These are phyloP conservation scores for Phenganax stokvisi DNA, from an alignment of 92 coral and sea anemone genomes.

Conservation along the genomic window DNA sequence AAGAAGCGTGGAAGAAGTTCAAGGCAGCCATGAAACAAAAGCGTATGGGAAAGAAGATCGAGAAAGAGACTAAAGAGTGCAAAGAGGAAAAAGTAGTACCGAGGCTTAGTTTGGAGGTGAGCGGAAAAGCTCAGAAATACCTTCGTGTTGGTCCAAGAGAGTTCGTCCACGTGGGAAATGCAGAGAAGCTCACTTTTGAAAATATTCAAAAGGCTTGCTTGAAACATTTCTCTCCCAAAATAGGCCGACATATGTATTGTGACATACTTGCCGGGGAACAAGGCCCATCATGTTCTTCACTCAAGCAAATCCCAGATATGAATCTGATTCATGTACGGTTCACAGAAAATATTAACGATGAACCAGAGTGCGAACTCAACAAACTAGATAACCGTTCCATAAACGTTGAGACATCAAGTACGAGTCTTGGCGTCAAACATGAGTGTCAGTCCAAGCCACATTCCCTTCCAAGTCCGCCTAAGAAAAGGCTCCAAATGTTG, in stretches of 20 bases:
- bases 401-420: background rate
- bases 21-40: slow-evolving; percentile 20
- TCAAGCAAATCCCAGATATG: slow-evolving; percentile 18
- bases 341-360: background rate
- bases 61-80: background rate
- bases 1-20: too few relatives aligned
- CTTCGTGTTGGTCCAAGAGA: slow-evolving; percentile 6
- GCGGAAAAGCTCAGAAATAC: slow-evolving; percentile 23
- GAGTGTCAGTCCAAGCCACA: background rate
- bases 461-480: background rate
- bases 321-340: slow-evolving; percentile 20
- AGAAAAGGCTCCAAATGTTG: too few relatives aligned
- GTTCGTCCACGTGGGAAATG: slow-evolving; percentile 21
- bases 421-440: background rate
- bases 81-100: slow-evolving; percentile 24
- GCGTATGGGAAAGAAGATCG: background rate
- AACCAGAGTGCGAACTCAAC: background rate
- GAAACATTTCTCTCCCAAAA: slow-evolving; percentile 15
- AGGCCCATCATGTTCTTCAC: slow-evolving; percentile 17
- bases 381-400: background rate
- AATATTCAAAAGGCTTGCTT: slow-evolving; percentile 20
- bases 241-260: slow-evolving; percentile 9
- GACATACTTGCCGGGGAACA: slow-evolving; percentile 26
- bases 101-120: slow-evolving; percentile 3
- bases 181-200: background rate